These are phyloP conservation scores for Serilophus lunatus DNA, from an alignment of 2,113 vertebrate species.

Conservation along the genomic window DNA sequence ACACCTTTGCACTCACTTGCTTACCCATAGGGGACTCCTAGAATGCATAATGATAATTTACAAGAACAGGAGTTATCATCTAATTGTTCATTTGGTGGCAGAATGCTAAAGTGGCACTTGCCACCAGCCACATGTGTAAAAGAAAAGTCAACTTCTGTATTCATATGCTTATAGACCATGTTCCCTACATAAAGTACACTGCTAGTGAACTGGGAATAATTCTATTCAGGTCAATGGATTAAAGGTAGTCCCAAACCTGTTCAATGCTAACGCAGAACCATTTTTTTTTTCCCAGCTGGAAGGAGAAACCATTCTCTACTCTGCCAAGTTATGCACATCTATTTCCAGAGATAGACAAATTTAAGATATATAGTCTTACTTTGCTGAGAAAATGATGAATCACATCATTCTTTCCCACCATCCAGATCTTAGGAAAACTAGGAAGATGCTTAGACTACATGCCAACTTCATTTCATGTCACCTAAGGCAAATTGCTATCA, in stretches of 20 bases:
- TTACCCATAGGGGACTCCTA: background rate
- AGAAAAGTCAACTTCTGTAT: background rate
- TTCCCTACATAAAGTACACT: background rate
- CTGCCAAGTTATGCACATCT: background rate
- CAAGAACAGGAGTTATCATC: background rate
- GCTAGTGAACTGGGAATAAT: background rate
- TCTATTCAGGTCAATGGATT: background rate
- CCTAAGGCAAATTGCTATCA: background rate
- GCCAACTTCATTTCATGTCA: background rate
- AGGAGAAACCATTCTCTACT: background rate
- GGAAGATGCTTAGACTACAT: background rate
- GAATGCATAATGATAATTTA: background rate
- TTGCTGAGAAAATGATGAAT: conserved; percentile 13
- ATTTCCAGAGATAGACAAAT: background rate
- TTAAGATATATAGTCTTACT: background rate
- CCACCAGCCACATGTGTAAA: background rate
- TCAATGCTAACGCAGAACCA: background rate
- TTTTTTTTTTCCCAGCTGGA: background rate
- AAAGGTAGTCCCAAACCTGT: background rate
- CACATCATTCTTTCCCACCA: background rate
- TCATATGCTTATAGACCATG: background rate
- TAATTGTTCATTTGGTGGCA: background rate
- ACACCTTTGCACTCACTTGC: background rate
- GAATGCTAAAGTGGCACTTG: background rate
- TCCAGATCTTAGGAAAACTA: background rate